Conservation (phyloP, 1,140 invertebrate species). For the Harpegnathos saltator region DNA sequence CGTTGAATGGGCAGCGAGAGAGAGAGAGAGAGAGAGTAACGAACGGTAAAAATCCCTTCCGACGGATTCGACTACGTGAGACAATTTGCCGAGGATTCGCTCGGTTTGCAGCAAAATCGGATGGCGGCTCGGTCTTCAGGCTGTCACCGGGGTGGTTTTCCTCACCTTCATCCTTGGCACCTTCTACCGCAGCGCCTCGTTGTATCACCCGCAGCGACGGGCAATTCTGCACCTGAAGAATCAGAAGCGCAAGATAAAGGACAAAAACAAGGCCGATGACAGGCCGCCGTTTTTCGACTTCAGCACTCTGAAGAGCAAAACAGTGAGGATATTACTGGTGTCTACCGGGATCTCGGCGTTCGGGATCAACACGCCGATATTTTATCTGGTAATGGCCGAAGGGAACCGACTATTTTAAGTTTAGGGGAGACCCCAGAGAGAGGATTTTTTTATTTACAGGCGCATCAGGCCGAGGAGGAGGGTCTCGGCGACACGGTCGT, state of each 20-base stretch:
- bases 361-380: conserved; percentile 95
- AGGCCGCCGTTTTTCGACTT: conserved; percentile 95
- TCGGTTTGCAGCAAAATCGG: conserved; percentile 90
- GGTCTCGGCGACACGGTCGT: conserved; percentile 90
- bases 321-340: conserved; percentile 93
- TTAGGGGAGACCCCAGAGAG: background rate
- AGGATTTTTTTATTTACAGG: conserved; percentile 79
- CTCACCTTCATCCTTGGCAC: conserved; percentile 95
- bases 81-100: background rate
- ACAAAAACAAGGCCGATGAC: conserved; percentile 91
- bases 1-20: conserved; percentile 64
- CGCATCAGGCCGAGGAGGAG: conserved; percentile 91
- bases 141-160: conserved; percentile 93
- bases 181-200: conserved; percentile 94
- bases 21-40: no score
- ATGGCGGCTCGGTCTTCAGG: conserved; percentile 95
- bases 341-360: conserved; percentile 92
- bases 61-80: background rate
- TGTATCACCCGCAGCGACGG: conserved; percentile 95
- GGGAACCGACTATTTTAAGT: background rate
- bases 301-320: conserved; percentile 93
- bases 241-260: conserved; percentile 94
- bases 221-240: conserved; percentile 96
- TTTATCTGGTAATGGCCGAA: conserved; percentile 89
- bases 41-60: background rate